These are phyloP conservation scores for Drosophila sturtevanti DNA, from an alignment of 1,140 invertebrate species.

Conservation along the genomic window DNA sequence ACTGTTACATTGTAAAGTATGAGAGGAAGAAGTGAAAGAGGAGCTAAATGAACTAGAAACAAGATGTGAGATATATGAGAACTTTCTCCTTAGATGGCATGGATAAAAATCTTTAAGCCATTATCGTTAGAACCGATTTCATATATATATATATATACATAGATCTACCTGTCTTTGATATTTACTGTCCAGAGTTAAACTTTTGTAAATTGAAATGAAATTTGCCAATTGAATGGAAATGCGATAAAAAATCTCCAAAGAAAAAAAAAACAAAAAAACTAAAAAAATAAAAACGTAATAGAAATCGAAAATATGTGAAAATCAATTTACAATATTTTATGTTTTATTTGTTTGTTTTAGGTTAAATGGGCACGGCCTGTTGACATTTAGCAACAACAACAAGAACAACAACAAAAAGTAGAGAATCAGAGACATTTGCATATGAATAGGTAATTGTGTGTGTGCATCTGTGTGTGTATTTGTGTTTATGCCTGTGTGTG, in stretches of 20 bases:
- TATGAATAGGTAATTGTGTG: slow-evolving; percentile 22
- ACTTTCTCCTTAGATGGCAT: too few relatives aligned
- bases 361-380: slow-evolving; percentile 59
- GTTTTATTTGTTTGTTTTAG: slow-evolving; percentile 26
- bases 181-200: background rate
- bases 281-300: slow-evolving; percentile 29
- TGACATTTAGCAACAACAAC: slow-evolving; percentile 53
- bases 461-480: slow-evolving; percentile 22
- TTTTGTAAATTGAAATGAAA: slow-evolving; percentile 31
- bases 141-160: slow-evolving; percentile 28
- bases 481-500: slow-evolving; percentile 56
- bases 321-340: slow-evolving; percentile 62
- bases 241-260: slow-evolving; percentile 49
- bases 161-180: slow-evolving; percentile 18
- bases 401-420: background rate
- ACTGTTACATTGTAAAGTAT: slow-evolving; percentile 7
- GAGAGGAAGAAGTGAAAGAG: background rate
- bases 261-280: slow-evolving; percentile 14
- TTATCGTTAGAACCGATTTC: too few relatives aligned
- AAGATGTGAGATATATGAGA: background rate
- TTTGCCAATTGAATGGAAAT: slow-evolving; percentile 18
- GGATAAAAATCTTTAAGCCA: too few relatives aligned
- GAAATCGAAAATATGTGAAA: slow-evolving; percentile 52
- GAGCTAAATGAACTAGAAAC: slow-evolving; percentile 26
- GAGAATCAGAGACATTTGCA: slow-evolving; percentile 27